A percentile compares a stretch with the other conserved stretches of the same genome.
Evolutionary conservation across 2,888 invertebrate genomes (phyloP).

Genomic region (Schizotus pectinicornis): DNA sequence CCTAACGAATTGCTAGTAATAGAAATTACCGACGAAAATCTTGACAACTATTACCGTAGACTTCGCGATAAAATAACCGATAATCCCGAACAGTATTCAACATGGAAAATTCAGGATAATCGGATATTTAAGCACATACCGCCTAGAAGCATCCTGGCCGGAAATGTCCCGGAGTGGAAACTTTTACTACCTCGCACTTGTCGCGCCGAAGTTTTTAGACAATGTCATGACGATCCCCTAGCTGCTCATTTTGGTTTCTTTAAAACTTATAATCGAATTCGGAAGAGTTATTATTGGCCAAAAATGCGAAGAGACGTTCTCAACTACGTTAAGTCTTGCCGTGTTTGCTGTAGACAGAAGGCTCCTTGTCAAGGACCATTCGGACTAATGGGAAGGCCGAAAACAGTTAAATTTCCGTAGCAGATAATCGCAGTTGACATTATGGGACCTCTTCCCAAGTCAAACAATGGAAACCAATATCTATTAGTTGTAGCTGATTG

Average conservation of each 20-base stretch:
- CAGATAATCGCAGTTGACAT: not conserved
- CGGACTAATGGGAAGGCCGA: not conserved
- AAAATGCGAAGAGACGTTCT: not conserved
- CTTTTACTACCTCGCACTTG: too few species aligned
- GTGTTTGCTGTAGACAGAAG: not conserved
- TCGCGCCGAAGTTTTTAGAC: too few species aligned
- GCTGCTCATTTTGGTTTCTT: slow-evolving; percentile 1
- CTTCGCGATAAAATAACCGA: not conserved
- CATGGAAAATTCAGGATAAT: not conserved
- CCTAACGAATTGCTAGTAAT: not conserved
- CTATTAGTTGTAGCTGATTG: slow-evolving; percentile 13
- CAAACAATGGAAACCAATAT: slow-evolving; percentile 6
- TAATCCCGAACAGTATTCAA: not conserved
- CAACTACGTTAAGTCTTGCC: not conserved
- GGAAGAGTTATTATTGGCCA: slow-evolving; percentile 1
- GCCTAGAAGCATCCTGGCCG: not conserved
- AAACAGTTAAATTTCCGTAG: not conserved
- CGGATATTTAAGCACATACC: not conserved
- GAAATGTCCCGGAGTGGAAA: too few species aligned
- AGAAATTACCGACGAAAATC: not conserved
- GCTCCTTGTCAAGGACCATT: not conserved
- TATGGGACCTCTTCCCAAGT: slow-evolving; percentile 12
- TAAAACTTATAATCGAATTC: not conserved
- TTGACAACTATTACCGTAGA: not conserved
- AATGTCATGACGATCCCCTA: not conserved